phyloP scores from a whole-genome alignment of 64 coral and sea anemone genomes.

The Cladopsammia gracilis region DNA sequence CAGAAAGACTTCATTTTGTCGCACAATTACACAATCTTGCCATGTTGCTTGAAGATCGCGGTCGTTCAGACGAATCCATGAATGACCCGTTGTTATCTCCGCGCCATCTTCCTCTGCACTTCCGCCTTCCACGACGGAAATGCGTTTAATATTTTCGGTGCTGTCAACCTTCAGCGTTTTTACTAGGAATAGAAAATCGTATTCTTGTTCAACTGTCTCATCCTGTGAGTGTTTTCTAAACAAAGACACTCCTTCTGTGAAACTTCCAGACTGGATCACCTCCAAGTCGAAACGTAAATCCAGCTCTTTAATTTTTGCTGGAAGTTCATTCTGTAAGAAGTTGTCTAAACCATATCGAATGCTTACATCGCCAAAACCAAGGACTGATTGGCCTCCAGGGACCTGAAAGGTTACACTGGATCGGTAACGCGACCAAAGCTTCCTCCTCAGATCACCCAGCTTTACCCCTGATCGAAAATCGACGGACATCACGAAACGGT shows the following conservation, averaged over 20 bases:
- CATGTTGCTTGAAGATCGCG: background rate
- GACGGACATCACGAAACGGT: background rate
- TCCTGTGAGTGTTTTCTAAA: conserved; percentile 6
- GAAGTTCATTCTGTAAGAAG: conserved; percentile 17
- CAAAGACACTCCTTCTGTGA: conserved; percentile 3
- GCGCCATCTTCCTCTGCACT: background rate
- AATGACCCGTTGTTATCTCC: background rate
- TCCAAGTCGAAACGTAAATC: conserved; percentile 9
- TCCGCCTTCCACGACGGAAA: conserved; percentile 9
- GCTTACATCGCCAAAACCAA: background rate
- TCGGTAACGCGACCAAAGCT: conserved; percentile 26
- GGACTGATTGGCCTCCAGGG: conserved; percentile 2
- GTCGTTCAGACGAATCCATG: conserved; percentile 9
- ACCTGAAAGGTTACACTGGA: background rate
- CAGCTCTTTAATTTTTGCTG: conserved; percentile 1
- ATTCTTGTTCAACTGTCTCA: conserved; percentile 13
- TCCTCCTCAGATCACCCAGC: conserved; percentile 6
- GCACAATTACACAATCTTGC: background rate
- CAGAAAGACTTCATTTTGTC: background rate
- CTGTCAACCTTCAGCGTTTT: background rate
- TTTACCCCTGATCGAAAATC: conserved; percentile 1
- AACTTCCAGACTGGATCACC: conserved; percentile 3
- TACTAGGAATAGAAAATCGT: background rate
- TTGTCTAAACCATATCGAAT: background rate
- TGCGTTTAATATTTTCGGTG: background rate